These are phyloP conservation scores for Hylaea fasciaria DNA, from an alignment of 2,888 invertebrate species.

Conservation along the genomic window DNA sequence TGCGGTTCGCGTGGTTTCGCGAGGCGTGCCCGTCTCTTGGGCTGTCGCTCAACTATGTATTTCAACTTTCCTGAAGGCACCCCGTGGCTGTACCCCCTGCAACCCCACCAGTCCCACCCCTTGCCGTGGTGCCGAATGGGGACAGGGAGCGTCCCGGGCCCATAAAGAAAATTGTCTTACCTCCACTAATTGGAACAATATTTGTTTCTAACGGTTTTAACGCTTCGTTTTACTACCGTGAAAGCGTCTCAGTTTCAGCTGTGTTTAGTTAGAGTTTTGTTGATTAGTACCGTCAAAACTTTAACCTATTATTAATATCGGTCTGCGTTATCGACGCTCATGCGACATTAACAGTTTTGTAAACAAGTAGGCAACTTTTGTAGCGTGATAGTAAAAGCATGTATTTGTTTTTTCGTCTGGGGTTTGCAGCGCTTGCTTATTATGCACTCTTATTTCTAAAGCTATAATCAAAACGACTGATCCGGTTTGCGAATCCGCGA, in stretches of 20 bases:
- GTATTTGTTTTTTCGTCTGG: too few species aligned
- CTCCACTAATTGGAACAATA: slow-evolving; percentile 76
- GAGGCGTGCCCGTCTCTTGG: slow-evolving; percentile 47
- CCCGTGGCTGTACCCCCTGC: slow-evolving; percentile 45
- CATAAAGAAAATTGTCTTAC: slow-evolving; percentile 82
- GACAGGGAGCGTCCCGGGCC: slow-evolving; percentile 78
- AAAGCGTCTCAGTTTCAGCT: not conserved
- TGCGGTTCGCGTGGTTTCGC: slow-evolving; percentile 36
- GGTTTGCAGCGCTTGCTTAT: too few species aligned
- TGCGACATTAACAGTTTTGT: too few species aligned
- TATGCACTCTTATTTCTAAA: too few species aligned
- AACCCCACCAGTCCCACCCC: slow-evolving; percentile 69
- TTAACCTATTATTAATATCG: too few species aligned
- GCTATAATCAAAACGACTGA: too few species aligned
- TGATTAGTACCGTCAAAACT: not conserved
- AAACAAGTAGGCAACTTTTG: too few species aligned
- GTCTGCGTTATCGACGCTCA: too few species aligned
- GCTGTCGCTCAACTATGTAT: slow-evolving; percentile 51
- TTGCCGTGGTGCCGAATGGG: slow-evolving; percentile 70
- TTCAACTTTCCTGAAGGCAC: slow-evolving; percentile 63
- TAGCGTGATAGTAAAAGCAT: too few species aligned
- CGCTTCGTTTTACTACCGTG: slow-evolving; percentile 44
- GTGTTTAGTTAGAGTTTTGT: not conserved
- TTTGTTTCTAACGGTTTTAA: slow-evolving; percentile 64
- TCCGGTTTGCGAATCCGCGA: too few species aligned